A percentile compares a stretch with the other conserved stretches of the same genome.
These are phyloP conservation scores for Dolichoris vasculosae DNA, from an alignment of 1,140 invertebrate species.

Conservation along the genomic window DNA sequence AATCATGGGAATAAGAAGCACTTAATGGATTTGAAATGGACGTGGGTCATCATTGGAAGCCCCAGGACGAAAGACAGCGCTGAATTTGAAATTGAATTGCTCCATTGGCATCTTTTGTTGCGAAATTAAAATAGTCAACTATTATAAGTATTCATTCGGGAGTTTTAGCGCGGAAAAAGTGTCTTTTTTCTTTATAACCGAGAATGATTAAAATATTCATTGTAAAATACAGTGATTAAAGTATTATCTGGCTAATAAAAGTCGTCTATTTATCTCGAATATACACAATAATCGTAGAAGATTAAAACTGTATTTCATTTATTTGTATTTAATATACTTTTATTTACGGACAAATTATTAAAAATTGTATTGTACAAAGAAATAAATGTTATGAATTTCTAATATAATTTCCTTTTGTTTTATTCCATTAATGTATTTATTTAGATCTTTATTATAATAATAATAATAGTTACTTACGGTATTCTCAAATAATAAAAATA, in stretches of 20 bases:
- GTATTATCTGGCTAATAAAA: neutral
- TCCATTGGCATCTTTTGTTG: neutral
- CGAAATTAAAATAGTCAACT: neutral
- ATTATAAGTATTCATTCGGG: neutral
- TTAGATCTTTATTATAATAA: no score
- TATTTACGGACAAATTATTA: no score
- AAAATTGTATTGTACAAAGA: no score
- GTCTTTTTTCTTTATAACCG: neutral
- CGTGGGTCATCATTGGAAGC: constrained; percentile 43
- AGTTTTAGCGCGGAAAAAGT: neutral
- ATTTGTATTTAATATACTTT: no score
- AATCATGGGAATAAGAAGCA: constrained; percentile 22
- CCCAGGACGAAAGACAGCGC: neutral
- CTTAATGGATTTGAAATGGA: constrained; percentile 17
- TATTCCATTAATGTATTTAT: no score
- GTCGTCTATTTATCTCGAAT: no score
- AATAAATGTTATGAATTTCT: no score
- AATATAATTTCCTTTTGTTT: no score
- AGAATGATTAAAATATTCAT: neutral
- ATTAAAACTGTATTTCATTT: no score
- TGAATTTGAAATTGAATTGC: constrained; percentile 14
- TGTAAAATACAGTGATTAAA: neutral
- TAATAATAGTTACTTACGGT: no score
- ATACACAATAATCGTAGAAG: no score
- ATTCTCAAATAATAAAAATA: no score